Conservation (phyloP, 2,888 invertebrate genomes). For the Machimus rusticus region DNA sequence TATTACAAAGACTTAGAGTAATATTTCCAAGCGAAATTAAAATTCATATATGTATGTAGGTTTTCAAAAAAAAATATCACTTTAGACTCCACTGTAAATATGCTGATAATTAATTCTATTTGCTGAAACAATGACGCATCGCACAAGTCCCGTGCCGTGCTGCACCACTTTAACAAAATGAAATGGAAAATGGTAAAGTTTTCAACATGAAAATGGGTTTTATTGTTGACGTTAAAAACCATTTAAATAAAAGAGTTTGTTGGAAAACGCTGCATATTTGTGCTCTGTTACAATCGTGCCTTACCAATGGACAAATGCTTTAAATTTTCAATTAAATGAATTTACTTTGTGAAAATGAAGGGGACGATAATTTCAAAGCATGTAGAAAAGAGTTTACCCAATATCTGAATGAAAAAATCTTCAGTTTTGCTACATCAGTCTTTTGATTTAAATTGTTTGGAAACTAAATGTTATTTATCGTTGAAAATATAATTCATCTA, state of each 20-base stretch:
- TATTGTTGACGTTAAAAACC: neutral
- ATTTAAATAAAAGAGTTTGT: neutral
- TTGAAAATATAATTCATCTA: neutral
- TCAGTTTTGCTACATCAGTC: too few species aligned
- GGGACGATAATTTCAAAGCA: neutral
- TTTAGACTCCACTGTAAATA: neutral
- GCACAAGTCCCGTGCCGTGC: too few species aligned
- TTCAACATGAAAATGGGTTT: neutral
- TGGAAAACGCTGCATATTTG: neutral
- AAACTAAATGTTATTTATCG: neutral
- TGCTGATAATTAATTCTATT: neutral
- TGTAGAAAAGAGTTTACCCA: neutral
- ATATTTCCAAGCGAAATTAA: neutral
- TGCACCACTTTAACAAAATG: neutral
- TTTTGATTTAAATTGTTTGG: neutral
- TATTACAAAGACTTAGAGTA: neutral
- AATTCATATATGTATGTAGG: neutral
- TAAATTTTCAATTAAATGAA: neutral
- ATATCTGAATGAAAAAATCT: too few species aligned
- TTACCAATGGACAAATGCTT: neutral
- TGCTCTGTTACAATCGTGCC: neutral
- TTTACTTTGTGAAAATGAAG: neutral
- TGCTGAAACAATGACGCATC: neutral
- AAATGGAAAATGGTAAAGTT: neutral
- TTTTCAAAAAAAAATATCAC: neutral